These are phyloP conservation scores for Drosophila eohydei DNA, from an alignment of 2,888 invertebrate species.

Conservation along the genomic window DNA sequence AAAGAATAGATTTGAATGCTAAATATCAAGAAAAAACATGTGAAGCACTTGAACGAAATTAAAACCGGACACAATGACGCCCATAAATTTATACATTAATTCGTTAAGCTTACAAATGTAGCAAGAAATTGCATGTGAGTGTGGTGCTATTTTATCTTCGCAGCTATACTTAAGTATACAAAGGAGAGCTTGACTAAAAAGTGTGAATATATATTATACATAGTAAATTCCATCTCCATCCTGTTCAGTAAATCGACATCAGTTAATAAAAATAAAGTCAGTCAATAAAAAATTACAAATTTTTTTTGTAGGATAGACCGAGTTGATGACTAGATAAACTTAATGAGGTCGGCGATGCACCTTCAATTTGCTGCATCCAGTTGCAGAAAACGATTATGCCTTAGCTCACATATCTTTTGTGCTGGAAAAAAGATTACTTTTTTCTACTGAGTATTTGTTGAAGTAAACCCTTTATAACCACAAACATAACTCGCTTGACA, in stretches of 20 bases:
- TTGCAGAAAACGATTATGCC: not conserved
- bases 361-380: not conserved
- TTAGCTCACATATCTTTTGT: not conserved
- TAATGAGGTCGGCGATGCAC: not conserved
- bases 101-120: not conserved
- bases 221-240: not conserved
- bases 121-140: not conserved
- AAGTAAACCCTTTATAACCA: not conserved
- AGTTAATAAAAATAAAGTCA: too few species aligned
- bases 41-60: not conserved
- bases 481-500: not conserved
- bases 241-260: not conserved
- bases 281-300: not conserved
- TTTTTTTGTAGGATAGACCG: not conserved
- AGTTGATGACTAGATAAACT: not conserved
- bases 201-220: not conserved
- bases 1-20: too few species aligned
- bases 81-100: not conserved
- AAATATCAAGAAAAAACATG: not conserved
- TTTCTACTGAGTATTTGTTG: not conserved
- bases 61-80: not conserved
- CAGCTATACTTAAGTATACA: not conserved
- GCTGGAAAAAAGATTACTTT: not conserved
- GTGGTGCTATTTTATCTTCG: too few species aligned
- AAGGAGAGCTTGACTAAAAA: not conserved